Evolutionary conservation across 2,888 invertebrate genomes (phyloP), one percentile per base, ranked within the genome.

Genomic region (Hyalella azteca): DNA sequence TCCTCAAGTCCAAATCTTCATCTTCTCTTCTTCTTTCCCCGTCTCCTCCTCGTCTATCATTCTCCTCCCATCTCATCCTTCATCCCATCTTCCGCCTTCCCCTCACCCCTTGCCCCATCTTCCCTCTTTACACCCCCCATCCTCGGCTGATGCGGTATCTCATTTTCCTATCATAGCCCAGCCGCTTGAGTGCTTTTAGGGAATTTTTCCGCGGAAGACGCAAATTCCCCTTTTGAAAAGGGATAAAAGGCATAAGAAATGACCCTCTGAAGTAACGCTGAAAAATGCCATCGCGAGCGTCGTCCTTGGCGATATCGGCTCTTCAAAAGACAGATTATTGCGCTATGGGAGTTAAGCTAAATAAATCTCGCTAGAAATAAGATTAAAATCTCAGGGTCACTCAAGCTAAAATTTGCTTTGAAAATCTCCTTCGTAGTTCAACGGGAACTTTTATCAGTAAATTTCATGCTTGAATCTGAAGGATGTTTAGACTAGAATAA

Each of bases 231-330:
- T 29, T 29, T 66, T 66, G 66, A 66, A 36, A 66, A 29, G 22
- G 66, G 66, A 66, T 66, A 66, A 66, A 66, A 66, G 66, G 66
- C 66, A 36, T 66, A 66, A 66, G 66, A 66, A 66, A 66, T 66
- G 66, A 66, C 66, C 29, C 29, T 36, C 15, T 36, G 66, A 66
- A 66, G 66, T 29, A 36, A 29, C 66, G 66, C 66, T 66, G 19
- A 66, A 66, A 66, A 19, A 66, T 36, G 39, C 29, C 36, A 66
- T 5, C 32, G 54, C 54, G 54, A 54, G 26, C 54, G 54, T 26
- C 54, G 54, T 22, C 54, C 29, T 54, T 54, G 54, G 29, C 54
- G 54, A 54, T 54, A 54, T 54, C 29, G 54, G 54, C 26, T n/a
- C n/a, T n/a, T n/a, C n/a, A n/a, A n/a, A n/a, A n/a, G n/a, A n/a